These are phyloP conservation scores for Argyresthia goedartella DNA, from an alignment of 2,888 invertebrate genomes.

Conservation along the genomic window DNA sequence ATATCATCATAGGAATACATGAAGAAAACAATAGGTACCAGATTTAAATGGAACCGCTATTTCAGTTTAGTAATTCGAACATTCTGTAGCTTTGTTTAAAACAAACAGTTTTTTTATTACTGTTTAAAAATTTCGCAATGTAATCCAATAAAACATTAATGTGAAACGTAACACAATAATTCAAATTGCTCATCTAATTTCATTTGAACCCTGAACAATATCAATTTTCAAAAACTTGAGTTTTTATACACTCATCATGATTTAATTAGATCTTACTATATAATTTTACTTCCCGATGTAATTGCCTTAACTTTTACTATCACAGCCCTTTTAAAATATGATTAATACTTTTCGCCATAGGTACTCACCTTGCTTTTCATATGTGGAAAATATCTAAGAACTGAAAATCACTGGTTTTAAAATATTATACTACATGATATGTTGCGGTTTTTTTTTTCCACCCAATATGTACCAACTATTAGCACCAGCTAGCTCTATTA, in stretches of 20 bases:
- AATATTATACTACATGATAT: slow-evolving; percentile 5
- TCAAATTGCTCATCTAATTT: neutral
- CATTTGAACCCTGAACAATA: neutral
- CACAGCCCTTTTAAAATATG: slow-evolving; percentile 51
- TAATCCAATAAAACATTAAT: too few species aligned
- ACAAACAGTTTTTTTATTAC: too few species aligned
- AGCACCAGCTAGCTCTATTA: neutral
- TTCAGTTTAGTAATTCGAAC: too few species aligned
- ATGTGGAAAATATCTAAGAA: neutral
- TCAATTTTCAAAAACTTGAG: neutral
- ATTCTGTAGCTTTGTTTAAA: too few species aligned
- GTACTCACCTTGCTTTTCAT: neutral
- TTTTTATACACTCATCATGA: neutral
- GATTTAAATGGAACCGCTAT: too few species aligned
- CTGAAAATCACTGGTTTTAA: neutral
- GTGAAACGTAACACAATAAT: too few species aligned
- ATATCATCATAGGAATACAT: too few species aligned
- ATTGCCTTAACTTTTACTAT: slow-evolving; percentile 49
- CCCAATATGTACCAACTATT: neutral
- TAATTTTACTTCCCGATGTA: slow-evolving; percentile 44
- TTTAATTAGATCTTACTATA: slow-evolving; percentile 12
- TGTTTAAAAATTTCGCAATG: too few species aligned
- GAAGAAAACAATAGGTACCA: too few species aligned
- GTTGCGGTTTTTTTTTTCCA: neutral
- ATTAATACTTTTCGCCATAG: neutral